A percentile compares a stretch with the other conserved stretches of the same genome.
phyloP scores from a whole-genome alignment of 2,113 vertebrate species.

The Cryptotis parvus region DNA sequence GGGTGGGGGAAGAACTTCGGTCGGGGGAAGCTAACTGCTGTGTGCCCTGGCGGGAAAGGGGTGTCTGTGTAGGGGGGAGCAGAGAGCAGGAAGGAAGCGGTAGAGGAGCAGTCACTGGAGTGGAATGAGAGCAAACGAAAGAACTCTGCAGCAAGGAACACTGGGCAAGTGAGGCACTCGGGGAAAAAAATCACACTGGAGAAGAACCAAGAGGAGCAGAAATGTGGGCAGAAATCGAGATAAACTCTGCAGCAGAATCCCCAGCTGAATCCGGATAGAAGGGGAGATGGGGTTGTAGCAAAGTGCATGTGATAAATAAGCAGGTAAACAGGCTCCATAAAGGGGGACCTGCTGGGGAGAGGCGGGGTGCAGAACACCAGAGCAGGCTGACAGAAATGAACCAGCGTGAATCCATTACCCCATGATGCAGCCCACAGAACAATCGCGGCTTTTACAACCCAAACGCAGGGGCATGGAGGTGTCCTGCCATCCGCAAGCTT shows the following conservation, averaged over 20 bases:
- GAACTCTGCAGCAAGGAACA: neutral
- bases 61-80: no score
- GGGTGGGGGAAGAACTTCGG: no score
- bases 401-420: no score
- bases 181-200: neutral
- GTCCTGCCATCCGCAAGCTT: neutral
- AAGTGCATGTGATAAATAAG: neutral
- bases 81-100: accelerated
- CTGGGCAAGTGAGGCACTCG: neutral
- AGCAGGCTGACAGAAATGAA: neutral
- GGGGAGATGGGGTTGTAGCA: neutral
- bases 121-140: neutral
- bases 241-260: neutral
- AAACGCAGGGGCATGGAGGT: neutral
- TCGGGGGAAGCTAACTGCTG: neutral
- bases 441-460: neutral
- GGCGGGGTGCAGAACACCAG: neutral
- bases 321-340: neutral
- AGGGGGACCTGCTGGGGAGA: neutral
- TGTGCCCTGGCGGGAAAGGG: neutral
- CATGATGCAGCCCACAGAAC: neutral
- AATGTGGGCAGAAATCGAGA: neutral
- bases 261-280: neutral
- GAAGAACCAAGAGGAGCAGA: neutral
- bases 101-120: accelerated